A percentile compares a stretch with the other conserved stretches of the same genome.
Evolutionary conservation across 2,888 invertebrate genomes (phyloP).

Genomic region (Metacarcinus magister): DNA sequence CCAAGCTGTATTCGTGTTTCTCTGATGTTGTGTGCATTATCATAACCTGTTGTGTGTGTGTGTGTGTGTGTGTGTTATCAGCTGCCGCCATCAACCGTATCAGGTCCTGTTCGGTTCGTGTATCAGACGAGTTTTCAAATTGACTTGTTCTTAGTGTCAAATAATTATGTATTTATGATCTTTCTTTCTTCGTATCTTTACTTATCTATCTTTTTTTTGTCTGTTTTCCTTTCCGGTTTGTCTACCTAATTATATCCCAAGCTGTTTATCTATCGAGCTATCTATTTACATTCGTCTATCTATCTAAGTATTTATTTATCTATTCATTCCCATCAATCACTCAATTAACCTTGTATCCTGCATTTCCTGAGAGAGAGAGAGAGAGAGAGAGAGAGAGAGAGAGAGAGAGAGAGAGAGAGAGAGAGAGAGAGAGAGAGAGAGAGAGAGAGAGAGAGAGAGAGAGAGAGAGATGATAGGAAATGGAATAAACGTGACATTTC

Average conservation of each 20-base stretch:
- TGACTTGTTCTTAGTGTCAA: too few species aligned
- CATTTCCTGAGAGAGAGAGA: conserved; percentile 37
- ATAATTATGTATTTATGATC: background rate
- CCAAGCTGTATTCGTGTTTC: background rate
- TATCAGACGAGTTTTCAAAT: too few species aligned
- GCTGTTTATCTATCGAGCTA: too few species aligned
- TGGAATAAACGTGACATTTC: background rate
- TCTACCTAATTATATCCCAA: too few species aligned
- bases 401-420: conserved; percentile 48
- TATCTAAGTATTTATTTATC: background rate
- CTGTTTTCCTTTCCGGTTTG: too few species aligned
- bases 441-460: conserved; percentile 6
- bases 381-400: conserved; percentile 44
- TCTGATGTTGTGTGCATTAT: background rate
- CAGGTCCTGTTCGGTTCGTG: too few species aligned
- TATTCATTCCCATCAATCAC: background rate
- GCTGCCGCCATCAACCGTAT: too few species aligned
- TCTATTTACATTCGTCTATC: background rate
- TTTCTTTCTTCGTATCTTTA: background rate
- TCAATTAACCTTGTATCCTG: background rate
- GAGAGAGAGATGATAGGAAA: background rate
- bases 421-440: conserved; percentile 1
- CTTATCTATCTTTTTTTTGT: background rate
- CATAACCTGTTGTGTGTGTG: too few species aligned
- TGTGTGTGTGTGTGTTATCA: too few species aligned